Evolutionary conservation across 2,888 invertebrate genomes (phyloP), one percentile per base, ranked within the genome.

Genomic region (Phasia obesa): DNA sequence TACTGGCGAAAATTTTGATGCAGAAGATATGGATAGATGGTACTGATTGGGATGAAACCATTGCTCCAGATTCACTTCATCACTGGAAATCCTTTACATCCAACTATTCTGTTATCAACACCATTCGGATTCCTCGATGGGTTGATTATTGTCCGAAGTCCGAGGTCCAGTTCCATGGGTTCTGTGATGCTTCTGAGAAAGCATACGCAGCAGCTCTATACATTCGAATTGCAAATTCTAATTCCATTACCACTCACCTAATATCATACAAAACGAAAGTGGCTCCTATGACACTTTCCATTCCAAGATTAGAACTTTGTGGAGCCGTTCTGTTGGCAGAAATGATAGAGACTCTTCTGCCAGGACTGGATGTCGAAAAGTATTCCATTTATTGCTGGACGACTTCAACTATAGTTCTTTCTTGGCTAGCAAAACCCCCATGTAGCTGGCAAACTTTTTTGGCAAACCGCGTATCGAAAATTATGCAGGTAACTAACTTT

Each of bases 301-400:
- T 31, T 31, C 6, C 9, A 9, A 9, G 31, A 9, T 9, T 9
- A n/a, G n/a, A n/a, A n/a, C n/a, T n/a, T n/a, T n/a, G n/a, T n/a
- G n/a, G n/a, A n/a, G n/a, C n/a, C n/a, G n/a, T n/a, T n/a, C n/a
- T n/a, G n/a, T n/a, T n/a, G n/a, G n/a, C n/a, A n/a, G n/a, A n/a
- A n/a, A n/a, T n/a, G n/a, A n/a, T n/a, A n/a, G n/a, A n/a, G n/a
- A n/a, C n/a, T n/a, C n/a, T n/a, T n/a, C n/a, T 31, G 31, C 31
- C 31, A 2, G 31, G 31, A 31, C 31, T 47, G 0, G 19, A 11
- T 47, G 19, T 47, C 9, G 47, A 47, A 19, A 47, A 47, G 19
- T 47, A 19, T 21, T 47, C 47, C 47, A 17, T 47, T 47, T 47
- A 47, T 19, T 47, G 19, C 19, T 47, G 47, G 47, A 47, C 47